These are phyloP conservation scores for Psittacara wagleri DNA, from an alignment of 2,113 vertebrate species.

Conservation along the genomic window DNA sequence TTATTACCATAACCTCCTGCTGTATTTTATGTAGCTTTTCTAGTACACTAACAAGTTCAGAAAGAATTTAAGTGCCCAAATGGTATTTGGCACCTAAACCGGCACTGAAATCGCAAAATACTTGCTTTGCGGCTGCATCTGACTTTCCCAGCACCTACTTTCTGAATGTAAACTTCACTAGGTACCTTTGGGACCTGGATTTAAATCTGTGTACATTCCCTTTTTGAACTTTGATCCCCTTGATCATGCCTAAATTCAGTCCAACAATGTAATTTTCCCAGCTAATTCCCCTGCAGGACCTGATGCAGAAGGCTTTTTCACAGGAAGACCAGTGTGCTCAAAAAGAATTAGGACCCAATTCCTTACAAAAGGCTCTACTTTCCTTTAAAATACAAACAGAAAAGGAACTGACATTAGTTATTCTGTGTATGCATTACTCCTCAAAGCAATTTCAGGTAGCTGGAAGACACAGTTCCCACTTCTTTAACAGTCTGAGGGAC, in stretches of 20 bases:
- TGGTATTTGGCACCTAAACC: neutral
- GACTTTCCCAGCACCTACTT: neutral
- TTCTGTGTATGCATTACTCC: neutral
- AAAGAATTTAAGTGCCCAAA: neutral
- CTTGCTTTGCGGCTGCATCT: neutral
- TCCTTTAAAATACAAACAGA: neutral
- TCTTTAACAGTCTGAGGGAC: neutral
- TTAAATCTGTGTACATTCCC: neutral
- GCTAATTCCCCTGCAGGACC: neutral
- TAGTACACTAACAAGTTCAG: neutral
- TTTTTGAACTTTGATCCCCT: neutral
- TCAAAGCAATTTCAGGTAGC: neutral
- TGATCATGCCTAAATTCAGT: neutral
- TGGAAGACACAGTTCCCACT: neutral
- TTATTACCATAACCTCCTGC: neutral
- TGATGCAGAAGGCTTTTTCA: neutral
- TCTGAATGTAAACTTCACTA: neutral
- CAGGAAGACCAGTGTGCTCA: neutral
- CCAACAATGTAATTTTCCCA: neutral
- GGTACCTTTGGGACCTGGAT: neutral
- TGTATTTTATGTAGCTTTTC: neutral
- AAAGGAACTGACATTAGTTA: neutral
- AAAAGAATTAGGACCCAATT: neutral
- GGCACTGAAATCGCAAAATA: neutral
- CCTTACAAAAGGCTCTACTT: neutral